Base-by-base conservation (phyloP, 23 tunicate genomes). In the Botrylloides violaceus region DNA sequence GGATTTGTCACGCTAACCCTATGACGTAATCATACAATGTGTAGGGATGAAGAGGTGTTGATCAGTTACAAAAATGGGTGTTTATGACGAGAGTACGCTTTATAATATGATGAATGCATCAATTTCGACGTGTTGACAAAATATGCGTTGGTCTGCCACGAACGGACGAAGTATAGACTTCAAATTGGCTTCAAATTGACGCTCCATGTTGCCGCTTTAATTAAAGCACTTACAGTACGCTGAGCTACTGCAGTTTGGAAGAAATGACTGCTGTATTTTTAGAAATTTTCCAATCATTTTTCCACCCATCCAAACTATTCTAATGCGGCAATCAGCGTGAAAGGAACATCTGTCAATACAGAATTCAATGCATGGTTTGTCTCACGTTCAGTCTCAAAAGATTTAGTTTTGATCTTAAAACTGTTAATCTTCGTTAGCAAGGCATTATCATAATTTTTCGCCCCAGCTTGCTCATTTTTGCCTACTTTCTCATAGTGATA, bases 361-460 rank as follows among this genome's bases (percentile, higher is more conserved):
- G 53, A 9, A 15, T 15, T 43, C 53, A 43, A 43, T 43, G 53
- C 15, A 43, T 9, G 12, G 53, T 43, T 43, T 43, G 53, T 43
- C 53, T 43, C 53, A 15, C 53, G 9, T 43, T 43, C 53, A 15
- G 53, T n/a, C 53, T 43, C 53, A 15, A 43, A 15, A 15, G 53
- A 43, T 43, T 15, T 15, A 43, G 9, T 15, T 15, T 15, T 15
- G 53, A 43, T 43, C 15, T 43, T 43, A 43, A 43, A 15, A 15
- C 53, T 43, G 53, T 43, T 43, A 43, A 43, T 43, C 53, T 43
- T 43, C 53, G 53, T 43, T 43, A 43, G n/a, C n/a, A n/a, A n/a
- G 53, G 53, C 15, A 43, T 43, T 43, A 43, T 9, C 12, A 43
- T 43, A 43, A 43, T 43, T 7, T 43, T 15, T 15, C 12, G 15